Evolutionary conservation across 2,888 invertebrate genomes (phyloP).

Genomic region (Caenorhabditis plicata): DNA sequence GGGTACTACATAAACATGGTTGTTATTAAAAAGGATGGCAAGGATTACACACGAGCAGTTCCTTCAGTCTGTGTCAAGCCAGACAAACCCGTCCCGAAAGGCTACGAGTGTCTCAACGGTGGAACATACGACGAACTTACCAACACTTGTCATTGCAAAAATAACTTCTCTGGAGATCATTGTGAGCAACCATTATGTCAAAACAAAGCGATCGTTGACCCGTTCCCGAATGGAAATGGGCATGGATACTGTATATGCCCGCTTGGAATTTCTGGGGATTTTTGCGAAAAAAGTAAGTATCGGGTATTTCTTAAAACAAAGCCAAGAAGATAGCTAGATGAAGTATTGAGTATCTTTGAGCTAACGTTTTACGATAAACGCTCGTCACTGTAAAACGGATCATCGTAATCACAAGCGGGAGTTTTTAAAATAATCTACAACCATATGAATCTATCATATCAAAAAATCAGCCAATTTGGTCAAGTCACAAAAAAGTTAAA

Average conservation of each 20-base stretch:
- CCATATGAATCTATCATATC: no score
- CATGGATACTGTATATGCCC: constrained; percentile 35
- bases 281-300: constrained; percentile 33
- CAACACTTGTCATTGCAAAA: constrained; percentile 9
- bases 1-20: constrained; percentile 26
- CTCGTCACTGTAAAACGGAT: no score
- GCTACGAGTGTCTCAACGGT: constrained; percentile 28
- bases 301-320: neutral
- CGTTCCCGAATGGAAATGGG: constrained; percentile 37
- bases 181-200: constrained; percentile 35
- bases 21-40: neutral
- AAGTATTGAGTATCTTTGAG: neutral
- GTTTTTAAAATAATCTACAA: no score
- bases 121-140: constrained; percentile 29
- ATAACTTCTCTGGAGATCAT: constrained; percentile 17
- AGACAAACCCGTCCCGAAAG: constrained; percentile 11
- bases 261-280: constrained; percentile 32
- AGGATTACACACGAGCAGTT: constrained; percentile 11
- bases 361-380: no score
- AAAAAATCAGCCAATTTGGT: no score
- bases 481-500: no score
- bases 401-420: no score
- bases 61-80: constrained; percentile 30
- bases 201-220: constrained; percentile 36
- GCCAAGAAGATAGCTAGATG: neutral